Conservation (phyloP, 1,140 invertebrate species). For the Gerris buenoi region DNA sequence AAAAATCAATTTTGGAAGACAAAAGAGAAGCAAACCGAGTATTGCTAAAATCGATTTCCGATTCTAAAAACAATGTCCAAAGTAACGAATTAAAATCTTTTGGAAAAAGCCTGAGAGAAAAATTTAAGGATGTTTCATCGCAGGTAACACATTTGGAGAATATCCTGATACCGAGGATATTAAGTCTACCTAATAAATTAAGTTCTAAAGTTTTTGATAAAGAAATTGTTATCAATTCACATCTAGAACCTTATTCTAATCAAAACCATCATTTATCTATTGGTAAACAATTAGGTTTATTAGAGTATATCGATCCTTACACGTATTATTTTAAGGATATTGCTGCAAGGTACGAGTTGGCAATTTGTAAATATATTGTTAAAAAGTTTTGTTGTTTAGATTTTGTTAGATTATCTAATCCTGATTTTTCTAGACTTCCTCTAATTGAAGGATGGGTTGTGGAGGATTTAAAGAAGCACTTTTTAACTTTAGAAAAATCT, state of each 20-base stretch:
- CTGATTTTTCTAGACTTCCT: conserved; percentile 6
- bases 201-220: neutral
- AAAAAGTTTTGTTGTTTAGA: neutral
- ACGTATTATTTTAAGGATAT: conserved; percentile 9
- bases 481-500: conserved; percentile 1
- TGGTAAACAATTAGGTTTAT: neutral
- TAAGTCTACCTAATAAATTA: conserved; percentile 6
- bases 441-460: conserved; percentile 1
- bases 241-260: neutral
- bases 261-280: conserved; percentile 2
- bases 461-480: neutral
- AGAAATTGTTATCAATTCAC: neutral
- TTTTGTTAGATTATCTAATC: conserved; percentile 2
- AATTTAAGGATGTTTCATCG: conserved; percentile 4
- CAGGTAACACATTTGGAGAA: conserved; percentile 2
- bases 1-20: neutral
- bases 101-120: conserved; percentile 4
- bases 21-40: neutral
- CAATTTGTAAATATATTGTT: neutral
- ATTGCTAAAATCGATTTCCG: neutral
- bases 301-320: conserved; percentile 7
- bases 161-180: neutral
- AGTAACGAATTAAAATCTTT: conserved; percentile 4
- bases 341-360: conserved; percentile 4
- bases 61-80: neutral